Conservation (phyloP, 2,888 invertebrate genomes). For the Sylvicola cinctus region DNA sequence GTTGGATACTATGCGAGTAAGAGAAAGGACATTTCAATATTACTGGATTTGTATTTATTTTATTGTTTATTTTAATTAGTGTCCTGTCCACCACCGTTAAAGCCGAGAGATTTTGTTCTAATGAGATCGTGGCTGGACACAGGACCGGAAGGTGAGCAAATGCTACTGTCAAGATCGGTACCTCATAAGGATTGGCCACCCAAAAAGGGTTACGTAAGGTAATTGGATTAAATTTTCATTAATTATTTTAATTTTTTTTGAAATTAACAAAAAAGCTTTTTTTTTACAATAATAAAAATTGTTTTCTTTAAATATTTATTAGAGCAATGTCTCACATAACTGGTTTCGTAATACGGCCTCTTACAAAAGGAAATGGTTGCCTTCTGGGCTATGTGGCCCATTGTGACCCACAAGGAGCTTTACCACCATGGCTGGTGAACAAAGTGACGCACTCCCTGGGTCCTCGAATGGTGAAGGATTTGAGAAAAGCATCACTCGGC, state of each 20-base stretch:
- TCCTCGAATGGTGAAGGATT: slow-evolving; percentile 63
- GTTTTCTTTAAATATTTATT: slow-evolving; percentile 8
- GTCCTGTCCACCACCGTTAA: slow-evolving; percentile 68
- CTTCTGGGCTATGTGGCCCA: slow-evolving; percentile 76
- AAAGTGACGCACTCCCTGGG: slow-evolving; percentile 60
- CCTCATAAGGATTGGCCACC: slow-evolving; percentile 71
- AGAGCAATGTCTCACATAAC: slow-evolving; percentile 40
- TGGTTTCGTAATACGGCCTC: slow-evolving; percentile 44
- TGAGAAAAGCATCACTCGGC: slow-evolving; percentile 61
- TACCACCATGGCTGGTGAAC: slow-evolving; percentile 81
- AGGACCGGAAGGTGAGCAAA: slow-evolving; percentile 46
- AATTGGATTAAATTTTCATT: slow-evolving; percentile 7
- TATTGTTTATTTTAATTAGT: slow-evolving; percentile 30
- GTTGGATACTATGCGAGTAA: slow-evolving; percentile 80
- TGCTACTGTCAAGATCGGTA: slow-evolving; percentile 80
- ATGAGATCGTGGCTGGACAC: slow-evolving; percentile 84
- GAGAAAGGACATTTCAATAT: slow-evolving; percentile 15
- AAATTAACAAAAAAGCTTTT: no score
- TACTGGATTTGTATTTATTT: not conserved
- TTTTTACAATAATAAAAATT: not conserved
- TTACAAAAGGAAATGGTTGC: slow-evolving; percentile 36
- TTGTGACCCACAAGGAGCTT: slow-evolving; percentile 69
- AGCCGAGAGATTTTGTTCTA: slow-evolving; percentile 79
- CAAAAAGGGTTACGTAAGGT: slow-evolving; percentile 60
- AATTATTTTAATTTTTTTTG: no score